Evolutionary conservation across 2,113 vertebrate species (phyloP).

Genomic region (Bombycilla garrulus): DNA sequence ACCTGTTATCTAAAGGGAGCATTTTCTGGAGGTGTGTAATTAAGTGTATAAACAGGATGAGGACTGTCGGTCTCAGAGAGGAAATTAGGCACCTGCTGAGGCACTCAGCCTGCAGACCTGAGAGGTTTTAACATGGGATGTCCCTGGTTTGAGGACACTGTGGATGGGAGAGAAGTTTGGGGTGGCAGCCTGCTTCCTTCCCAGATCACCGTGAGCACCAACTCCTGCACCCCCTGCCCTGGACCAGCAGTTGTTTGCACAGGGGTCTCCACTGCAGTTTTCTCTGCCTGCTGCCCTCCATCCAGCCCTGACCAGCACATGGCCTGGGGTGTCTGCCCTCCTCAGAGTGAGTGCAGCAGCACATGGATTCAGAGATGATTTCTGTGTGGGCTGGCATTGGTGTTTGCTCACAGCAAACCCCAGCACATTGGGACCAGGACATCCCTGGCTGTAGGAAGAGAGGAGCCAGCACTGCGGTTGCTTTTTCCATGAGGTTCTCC

Average conservation of each 20-base stretch:
- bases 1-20: background rate
- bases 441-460: background rate
- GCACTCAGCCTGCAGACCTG: background rate
- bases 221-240: accelerated
- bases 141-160: background rate
- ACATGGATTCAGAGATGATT: background rate
- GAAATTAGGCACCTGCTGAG: background rate
- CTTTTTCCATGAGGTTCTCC: background rate
- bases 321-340: background rate
- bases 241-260: background rate
- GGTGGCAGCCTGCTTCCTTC: background rate
- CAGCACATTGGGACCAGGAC: background rate
- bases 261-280: background rate
- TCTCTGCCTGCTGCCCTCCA: background rate
- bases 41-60: background rate
- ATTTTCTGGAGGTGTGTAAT: background rate
- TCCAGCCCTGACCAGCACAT: background rate
- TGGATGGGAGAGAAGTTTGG: background rate
- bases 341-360: background rate
- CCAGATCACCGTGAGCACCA: accelerated
- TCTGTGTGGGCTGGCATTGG: accelerated
- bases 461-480: background rate
- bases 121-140: background rate
- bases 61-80: background rate
- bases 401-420: background rate